Evolutionary conservation across 1,140 invertebrate species (phyloP).

Genomic region (Orchestia grillus): DNA sequence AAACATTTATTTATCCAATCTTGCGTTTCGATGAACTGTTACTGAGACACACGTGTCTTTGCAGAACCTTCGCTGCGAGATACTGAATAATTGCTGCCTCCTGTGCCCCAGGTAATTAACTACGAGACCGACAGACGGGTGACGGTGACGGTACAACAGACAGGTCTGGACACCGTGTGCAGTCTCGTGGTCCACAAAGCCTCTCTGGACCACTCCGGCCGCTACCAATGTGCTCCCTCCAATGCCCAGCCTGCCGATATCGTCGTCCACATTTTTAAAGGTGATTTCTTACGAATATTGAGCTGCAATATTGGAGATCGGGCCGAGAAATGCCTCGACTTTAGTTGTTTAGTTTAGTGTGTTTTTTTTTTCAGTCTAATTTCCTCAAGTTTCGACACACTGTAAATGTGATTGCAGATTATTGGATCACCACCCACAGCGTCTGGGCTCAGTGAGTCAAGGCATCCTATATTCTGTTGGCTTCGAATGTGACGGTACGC

Average conservation of each 20-base stretch:
- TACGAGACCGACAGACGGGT: conserved; percentile 58
- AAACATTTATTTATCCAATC: too few species aligned
- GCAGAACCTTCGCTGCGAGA: not conserved
- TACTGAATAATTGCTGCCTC: not conserved
- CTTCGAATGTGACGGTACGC: too few species aligned
- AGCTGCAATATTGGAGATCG: not conserved
- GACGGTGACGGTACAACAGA: conserved; percentile 45
- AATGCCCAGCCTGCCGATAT: conserved; percentile 49
- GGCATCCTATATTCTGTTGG: too few species aligned
- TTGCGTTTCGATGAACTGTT: too few species aligned
- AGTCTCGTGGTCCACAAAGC: conserved; percentile 55
- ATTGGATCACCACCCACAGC: too few species aligned
- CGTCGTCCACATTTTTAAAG: conserved; percentile 59
- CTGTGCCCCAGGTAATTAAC: conserved; percentile 39
- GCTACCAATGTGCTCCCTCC: conserved; percentile 49
- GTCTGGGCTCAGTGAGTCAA: too few species aligned
- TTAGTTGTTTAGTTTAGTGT: not conserved
- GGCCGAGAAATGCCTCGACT: not conserved
- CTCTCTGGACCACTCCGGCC: conserved; percentile 50
- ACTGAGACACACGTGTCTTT: not conserved
- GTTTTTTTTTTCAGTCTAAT: not conserved
- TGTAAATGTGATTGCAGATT: too few species aligned
- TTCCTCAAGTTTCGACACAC: not conserved
- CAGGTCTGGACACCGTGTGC: conserved; percentile 39
- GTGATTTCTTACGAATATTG: not conserved